Base-by-base conservation (phyloP, 2,797 vertebrate species). In the Parauchenoglanis punctatus region DNA sequence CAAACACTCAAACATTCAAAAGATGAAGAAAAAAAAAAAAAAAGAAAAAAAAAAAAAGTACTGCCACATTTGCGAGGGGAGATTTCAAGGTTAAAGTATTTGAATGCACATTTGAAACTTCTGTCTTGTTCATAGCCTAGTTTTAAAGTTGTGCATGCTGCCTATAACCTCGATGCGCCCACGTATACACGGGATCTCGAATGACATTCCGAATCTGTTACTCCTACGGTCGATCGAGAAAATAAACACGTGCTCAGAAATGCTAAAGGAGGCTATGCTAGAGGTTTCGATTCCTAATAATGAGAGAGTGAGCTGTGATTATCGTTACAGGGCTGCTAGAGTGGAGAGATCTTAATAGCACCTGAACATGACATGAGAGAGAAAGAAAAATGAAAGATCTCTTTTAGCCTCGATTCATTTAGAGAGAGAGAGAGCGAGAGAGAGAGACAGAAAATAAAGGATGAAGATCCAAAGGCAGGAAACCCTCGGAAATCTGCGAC, bases 1-100 rank as follows among this genome's bases (percentile, higher is more conserved):
- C 95, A 95, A 96, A 96, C 95, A 95, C 95, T 95, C 92, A 96
- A 96, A 96, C 96, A 96, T 96, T 96, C 96, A 96, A 96, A 95
- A 95, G 95, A 96, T 95, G 95, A 95, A 95, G 94, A 95, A 91
- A 84, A 89, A 94, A 94, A 84, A 59, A 95, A 94, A 95, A 94
- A 88, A 86, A 85, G 20, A 95, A 95, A 94, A 89, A 87, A 85
- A 95, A 95, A 92, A 90, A 89, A 89, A 92, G 93, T 94, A 92
- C 92, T 91, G 92, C 93, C 92, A 95, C 94, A 93, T 95, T 93
- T 93, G 95, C 93, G 93, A 95, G 94, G 94, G 95, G 95, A 96
- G 93, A 95, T 96, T 96, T 96, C 95, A 96, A 96, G 96, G 96
- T 96, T 96, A 96, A 96, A 96, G 94, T 93, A 95, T 96, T 94